Base-by-base conservation (phyloP, 2,113 vertebrate species). In the Paramisgurnus dabryanus region DNA sequence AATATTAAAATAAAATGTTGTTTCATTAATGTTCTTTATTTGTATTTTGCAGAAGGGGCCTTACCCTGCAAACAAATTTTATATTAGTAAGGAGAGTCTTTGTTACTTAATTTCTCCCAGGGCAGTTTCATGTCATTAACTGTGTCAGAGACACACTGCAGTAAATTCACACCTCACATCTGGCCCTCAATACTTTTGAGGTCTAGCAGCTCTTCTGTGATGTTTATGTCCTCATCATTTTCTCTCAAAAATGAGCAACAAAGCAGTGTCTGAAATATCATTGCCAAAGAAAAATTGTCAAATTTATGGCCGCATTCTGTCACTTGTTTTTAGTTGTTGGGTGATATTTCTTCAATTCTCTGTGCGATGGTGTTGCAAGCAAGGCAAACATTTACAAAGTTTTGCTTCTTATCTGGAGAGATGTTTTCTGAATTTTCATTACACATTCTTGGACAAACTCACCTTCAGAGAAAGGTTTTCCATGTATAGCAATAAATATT, bases 401-500 rank as follows among this genome's bases (percentile, higher is more conserved):
- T 69, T 85, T 83, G 75, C 82, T 43, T 12, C 34, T 40, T 67
- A 10, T 67, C 34, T 4, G 27, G 65, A 13, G 39, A 67, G 2
- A 87, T 80, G 3, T 83, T 86, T 63, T 83, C 49, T 4, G 76
- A 47, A 84, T 85, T 74, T 69, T 81, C 61, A 77, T 82, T 0
- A 83, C 71, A 39, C 73, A 82, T 67, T 85, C 86, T 80, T 84
- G 81, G 1, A 85, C 67, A 84, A 84, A 87, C n/a, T 47, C 1
- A 4, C 45, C 45, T 4, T 47, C 45, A 47, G 67, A 70, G n/a
- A 89, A 87, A 79, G 83, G 82, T 83, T 88, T 86, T 40, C 80
- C 7, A 50, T 86, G 76, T 17, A 85, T 84, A 3, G 85, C 86
- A 5, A 85, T 89, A 2, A 85, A 7, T n/a, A 7, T 82, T 0